Evolutionary conservation across 2,888 invertebrate genomes (phyloP), one percentile per base, ranked within the genome.

Genomic region (Coelinius sp.): DNA sequence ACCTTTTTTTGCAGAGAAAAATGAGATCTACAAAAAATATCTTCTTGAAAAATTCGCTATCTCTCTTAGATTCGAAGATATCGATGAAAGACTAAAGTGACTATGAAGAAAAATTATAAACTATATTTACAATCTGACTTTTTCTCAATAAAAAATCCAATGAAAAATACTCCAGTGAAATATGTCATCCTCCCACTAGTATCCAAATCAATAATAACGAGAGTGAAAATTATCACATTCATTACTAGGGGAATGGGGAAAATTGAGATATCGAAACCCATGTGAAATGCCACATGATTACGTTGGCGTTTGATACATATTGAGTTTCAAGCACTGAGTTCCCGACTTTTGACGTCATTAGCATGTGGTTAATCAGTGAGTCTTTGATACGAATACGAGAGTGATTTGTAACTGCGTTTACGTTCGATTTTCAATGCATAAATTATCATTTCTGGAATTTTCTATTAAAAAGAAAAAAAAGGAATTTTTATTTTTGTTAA

Each of bases 331-430:
- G 59, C 17, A 35, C n/a, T 35, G 59, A 59, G 22, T 59, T 25
- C n/a, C 59, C 17, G 22, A n/a, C 27, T 31, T 20, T 17, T 59
- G 59, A 59, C 59, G 59, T 59, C 59, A 59, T 59, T 59, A 59
- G 59, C 31, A n/a, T 59, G 31, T 12, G 59, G 31, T n/a, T 59
- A 59, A 59, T 59, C 59, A 59, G 14, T 59, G 59, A 22, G 31
- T 59, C 35, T 59, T 59, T 59, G 59, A 59, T 59, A 59, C 59
- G 20, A 31, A 59, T 59, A 49, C 49, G 8, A 5, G 52, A 52
- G 53, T 12, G 17, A 49, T 49, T 49, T 12, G 52, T 52, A 12
- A 52, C 10, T 22, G 56, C 27, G 17, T 14, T 56, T 27, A n/a
- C n/a, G n/a, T n/a, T n/a, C n/a, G n/a, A 10, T 20, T 49, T 44